Base-by-base conservation (phyloP, 30 jellyfish, hydroid and myxozoan species). In the Rhopilema esculentum region DNA sequence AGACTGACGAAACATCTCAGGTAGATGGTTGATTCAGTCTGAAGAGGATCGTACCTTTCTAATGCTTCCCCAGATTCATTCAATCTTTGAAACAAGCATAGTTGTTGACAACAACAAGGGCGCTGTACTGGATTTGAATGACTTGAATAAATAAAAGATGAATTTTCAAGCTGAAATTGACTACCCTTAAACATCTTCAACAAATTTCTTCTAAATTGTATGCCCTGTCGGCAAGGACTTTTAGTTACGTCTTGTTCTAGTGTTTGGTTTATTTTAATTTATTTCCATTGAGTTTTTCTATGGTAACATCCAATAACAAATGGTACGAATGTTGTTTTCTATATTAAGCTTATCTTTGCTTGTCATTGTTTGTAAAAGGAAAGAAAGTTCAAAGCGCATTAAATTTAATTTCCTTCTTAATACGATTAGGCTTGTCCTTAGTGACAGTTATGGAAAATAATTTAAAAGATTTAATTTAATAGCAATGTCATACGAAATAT, bases 11-110 rank as follows among this genome's bases (percentile, higher is more conserved):
- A 9, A 66, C 48, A 40, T 82, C 25, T 40, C 27, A 19, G 91
- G 91, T 17, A 82, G 70, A 69, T 82, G 91, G 91, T 67, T 67
- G 57, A 40, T 40, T 40, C 57, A 40, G 57, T 40, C 57, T 40
- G 57, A 40, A 40, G 57, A 40, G 57, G 57, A 40, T 40, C 57
- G 12, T 40, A 40, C 57, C 57, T 40, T 40, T 40, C 57, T 40
- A 40, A 12, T 40, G 57, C 57, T 40, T 40, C 57, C 57, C 57
- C 57, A 40, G 57, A 40, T 40, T 40, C 57, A 40, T 40, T 40
- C 57, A 40, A 40, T 40, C 57, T 40, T 40, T 40, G 12, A 40
- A 40, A 40, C 57, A 40, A 40, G 12, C 12, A 2, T n/a, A n/a
- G n/a, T 40, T 40, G 57, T 40, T 12, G 57, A 40, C 6, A 40